Evolutionary conservation across 1,140 invertebrate species (phyloP).

Genomic region (Anagrus nilaparvatae): DNA sequence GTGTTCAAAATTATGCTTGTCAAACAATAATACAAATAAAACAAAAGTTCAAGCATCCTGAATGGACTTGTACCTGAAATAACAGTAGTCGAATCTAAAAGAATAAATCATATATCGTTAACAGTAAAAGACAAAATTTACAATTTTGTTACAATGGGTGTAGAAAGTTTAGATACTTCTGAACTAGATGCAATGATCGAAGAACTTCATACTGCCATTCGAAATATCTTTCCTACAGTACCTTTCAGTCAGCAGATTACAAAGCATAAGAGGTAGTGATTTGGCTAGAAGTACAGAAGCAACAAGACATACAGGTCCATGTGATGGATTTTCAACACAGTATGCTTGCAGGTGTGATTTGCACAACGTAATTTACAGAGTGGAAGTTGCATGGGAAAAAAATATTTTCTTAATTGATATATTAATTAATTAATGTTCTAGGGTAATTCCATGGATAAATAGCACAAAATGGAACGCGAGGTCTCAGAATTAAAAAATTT

Average conservation of each 20-base stretch:
- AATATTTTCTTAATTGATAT: slow-evolving; percentile 6
- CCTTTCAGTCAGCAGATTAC: slow-evolving; percentile 52
- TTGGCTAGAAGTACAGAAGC: slow-evolving; percentile 49
- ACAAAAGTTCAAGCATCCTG: too few species aligned
- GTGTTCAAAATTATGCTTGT: too few species aligned
- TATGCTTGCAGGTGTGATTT: slow-evolving; percentile 96
- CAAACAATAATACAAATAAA: too few species aligned
- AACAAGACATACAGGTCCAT: slow-evolving; percentile 65
- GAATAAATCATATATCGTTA: slow-evolving; percentile 71
- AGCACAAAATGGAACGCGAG: too few species aligned
- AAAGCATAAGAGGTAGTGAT: slow-evolving; percentile 57
- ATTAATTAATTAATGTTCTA: slow-evolving; percentile 1
- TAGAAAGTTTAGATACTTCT: slow-evolving; percentile 47
- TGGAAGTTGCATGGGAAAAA: slow-evolving; percentile 87
- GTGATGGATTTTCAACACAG: slow-evolving; percentile 88
- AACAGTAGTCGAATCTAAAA: slow-evolving; percentile 82
- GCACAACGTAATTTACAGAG: slow-evolving; percentile 82
- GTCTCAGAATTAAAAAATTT: too few species aligned
- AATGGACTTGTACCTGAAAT: too few species aligned
- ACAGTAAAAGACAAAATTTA: slow-evolving; percentile 74
- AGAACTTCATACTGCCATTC: slow-evolving; percentile 67
- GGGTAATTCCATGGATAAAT: too few species aligned
- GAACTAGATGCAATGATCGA: slow-evolving; percentile 74
- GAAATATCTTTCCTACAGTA: slow-evolving; percentile 77
- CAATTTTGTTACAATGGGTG: slow-evolving; percentile 68